phyloP scores from a whole-genome alignment of 2,888 invertebrate species.

The Hirtodrosophila duncani region DNA sequence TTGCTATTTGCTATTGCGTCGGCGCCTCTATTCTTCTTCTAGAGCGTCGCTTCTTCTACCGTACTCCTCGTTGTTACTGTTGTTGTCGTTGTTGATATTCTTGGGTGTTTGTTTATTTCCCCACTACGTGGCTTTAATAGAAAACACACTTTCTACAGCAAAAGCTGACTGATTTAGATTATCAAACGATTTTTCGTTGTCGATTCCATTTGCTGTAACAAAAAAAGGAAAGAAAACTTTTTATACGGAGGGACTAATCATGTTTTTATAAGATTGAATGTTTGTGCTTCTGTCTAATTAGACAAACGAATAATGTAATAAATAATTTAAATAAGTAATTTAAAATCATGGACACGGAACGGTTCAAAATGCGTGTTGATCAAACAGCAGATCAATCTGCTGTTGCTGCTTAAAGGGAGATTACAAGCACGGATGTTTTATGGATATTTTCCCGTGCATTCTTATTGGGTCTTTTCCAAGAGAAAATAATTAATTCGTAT shows the following conservation, averaged over 20 bases:
- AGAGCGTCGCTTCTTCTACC: conserved; percentile 14
- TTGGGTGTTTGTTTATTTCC: conserved; percentile 25
- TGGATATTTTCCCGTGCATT: too few relatives aligned
- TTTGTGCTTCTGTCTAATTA: background rate
- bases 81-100: conserved; percentile 38
- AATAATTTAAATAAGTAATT: background rate
- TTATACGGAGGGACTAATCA: background rate
- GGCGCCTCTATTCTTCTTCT: conserved; percentile 17
- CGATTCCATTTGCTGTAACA: conserved; percentile 51
- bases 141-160: too few relatives aligned
- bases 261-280: background rate
- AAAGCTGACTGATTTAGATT: too few relatives aligned
- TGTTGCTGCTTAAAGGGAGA: too few relatives aligned
- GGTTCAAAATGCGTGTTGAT: too few relatives aligned
- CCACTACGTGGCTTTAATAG: conserved; percentile 4
- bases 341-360: conserved; percentile 3
- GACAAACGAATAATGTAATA: background rate
- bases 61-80: conserved; percentile 16
- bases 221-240: background rate
- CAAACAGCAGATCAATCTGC: too few relatives aligned
- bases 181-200: conserved; percentile 51
- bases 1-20: conserved; percentile 14
- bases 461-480: too few relatives aligned
- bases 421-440: too few relatives aligned
- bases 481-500: too few relatives aligned